Conservation (phyloP, 2,888 invertebrate species). For the Masnerella sp. region DNA sequence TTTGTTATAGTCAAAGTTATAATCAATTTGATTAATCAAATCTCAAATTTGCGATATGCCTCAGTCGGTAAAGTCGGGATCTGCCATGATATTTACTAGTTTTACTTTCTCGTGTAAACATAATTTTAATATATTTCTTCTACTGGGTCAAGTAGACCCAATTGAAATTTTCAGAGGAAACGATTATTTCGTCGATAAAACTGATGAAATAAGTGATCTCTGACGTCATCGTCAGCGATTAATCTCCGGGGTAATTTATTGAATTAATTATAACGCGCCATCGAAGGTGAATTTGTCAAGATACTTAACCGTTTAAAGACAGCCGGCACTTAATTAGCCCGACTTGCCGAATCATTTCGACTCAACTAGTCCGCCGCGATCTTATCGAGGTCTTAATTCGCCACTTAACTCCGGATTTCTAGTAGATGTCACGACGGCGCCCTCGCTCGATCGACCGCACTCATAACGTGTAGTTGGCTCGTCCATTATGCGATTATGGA, state of each 20-base stretch:
- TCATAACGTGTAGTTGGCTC: constrained; percentile 30
- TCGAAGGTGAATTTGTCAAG: constrained; percentile 36
- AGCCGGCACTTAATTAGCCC: constrained; percentile 37
- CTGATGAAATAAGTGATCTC: too few relatives aligned
- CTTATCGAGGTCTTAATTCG: constrained; percentile 55
- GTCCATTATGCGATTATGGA: constrained; percentile 66
- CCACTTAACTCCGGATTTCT: constrained; percentile 45
- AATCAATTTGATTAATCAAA: too few relatives aligned
- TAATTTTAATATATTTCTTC: too few relatives aligned
- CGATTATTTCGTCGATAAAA: too few relatives aligned
- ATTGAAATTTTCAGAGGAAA: too few relatives aligned
- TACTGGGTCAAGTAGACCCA: too few relatives aligned
- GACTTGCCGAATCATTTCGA: constrained; percentile 52
- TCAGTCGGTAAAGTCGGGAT: too few relatives aligned
- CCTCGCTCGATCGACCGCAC: constrained; percentile 49
- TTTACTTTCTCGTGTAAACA: too few relatives aligned
- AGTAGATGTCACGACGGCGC: constrained; percentile 41
- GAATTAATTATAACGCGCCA: constrained; percentile 35
- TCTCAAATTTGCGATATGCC: too few relatives aligned
- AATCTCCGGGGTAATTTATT: constrained; percentile 10
- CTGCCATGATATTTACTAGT: too few relatives aligned
- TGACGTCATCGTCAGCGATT: constrained; percentile 21
- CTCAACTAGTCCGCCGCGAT: constrained; percentile 34
- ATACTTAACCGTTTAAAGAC: constrained; percentile 35
- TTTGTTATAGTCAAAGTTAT: too few relatives aligned